phyloP scores from a whole-genome alignment of 2,113 vertebrate species.

The Siphamia tubifer region DNA sequence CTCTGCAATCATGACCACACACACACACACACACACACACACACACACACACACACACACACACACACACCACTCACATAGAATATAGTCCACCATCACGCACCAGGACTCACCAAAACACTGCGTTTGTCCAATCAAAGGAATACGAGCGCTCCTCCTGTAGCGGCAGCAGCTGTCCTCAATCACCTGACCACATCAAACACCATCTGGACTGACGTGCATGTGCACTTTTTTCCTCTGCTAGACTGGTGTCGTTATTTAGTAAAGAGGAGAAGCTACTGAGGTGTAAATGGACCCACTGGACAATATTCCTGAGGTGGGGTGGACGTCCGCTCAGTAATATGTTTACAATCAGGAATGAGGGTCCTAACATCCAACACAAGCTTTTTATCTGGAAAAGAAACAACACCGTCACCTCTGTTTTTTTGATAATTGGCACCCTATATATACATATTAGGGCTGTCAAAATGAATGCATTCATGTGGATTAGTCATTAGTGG shows the following conservation, averaged over 20 bases:
- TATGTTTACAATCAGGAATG: too few relatives aligned
- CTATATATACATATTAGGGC: too few relatives aligned
- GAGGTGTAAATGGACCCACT: conserved; percentile 4
- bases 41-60: background rate
- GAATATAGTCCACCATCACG: background rate
- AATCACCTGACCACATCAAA: conserved; percentile 73
- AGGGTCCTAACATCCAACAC: too few relatives aligned
- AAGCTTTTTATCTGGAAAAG: too few relatives aligned
- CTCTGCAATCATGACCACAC: conserved; percentile 1
- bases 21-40: background rate
- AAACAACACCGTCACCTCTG: too few relatives aligned
- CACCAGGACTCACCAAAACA: background rate
- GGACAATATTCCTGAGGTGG: conserved; percentile 15
- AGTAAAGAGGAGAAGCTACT: conserved; percentile 23
- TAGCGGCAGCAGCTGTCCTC: conserved; percentile 60
- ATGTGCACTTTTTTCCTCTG: conserved; percentile 47
- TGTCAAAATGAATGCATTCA: too few relatives aligned
- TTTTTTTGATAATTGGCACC: too few relatives aligned
- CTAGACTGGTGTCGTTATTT: conserved; percentile 58
- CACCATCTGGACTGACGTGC: conserved; percentile 32
- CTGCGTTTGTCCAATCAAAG: conserved; percentile 4
- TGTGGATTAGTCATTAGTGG: too few relatives aligned
- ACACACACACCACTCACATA: background rate
- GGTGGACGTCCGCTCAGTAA: too few relatives aligned
- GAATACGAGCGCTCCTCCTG: background rate